phyloP scores from a whole-genome alignment of 2,797 vertebrate genomes.

The Anguilla pacifica region DNA sequence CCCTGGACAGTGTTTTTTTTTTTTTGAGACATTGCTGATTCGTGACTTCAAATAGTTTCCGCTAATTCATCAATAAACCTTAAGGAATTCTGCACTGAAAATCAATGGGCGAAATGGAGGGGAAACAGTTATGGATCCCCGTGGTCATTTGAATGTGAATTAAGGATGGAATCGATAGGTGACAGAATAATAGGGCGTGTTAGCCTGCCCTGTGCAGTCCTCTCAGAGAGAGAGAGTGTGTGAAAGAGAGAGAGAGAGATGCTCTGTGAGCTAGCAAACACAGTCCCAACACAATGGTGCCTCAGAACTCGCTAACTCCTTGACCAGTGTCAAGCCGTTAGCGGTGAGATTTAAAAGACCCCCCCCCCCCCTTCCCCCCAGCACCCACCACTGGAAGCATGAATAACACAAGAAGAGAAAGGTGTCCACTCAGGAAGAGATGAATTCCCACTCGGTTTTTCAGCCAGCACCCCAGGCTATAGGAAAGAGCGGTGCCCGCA shows the following conservation, averaged over 20 bases:
- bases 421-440: background rate
- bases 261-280: background rate
- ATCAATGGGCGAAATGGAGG: conserved; percentile 52
- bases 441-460: background rate
- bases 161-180: conserved; percentile 34
- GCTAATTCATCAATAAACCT: conserved; percentile 48
- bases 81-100: conserved; percentile 43
- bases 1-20: no score
- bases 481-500: background rate
- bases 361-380: no score
- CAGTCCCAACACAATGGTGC: background rate
- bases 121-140: conserved; percentile 48
- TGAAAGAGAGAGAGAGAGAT: background rate
- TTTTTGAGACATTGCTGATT: conserved; percentile 12
- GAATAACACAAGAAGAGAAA: conserved; percentile 4
- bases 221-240: background rate
- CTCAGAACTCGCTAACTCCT: background rate
- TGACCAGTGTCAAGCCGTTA: background rate
- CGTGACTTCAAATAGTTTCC: conserved; percentile 2
- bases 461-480: background rate
- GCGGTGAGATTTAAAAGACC: background rate
- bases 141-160: conserved; percentile 62
- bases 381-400: background rate
- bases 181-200: background rate
- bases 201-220: background rate